Conservation (phyloP, 2,797 vertebrate species). For the Syngnathus rostellatus region DNA sequence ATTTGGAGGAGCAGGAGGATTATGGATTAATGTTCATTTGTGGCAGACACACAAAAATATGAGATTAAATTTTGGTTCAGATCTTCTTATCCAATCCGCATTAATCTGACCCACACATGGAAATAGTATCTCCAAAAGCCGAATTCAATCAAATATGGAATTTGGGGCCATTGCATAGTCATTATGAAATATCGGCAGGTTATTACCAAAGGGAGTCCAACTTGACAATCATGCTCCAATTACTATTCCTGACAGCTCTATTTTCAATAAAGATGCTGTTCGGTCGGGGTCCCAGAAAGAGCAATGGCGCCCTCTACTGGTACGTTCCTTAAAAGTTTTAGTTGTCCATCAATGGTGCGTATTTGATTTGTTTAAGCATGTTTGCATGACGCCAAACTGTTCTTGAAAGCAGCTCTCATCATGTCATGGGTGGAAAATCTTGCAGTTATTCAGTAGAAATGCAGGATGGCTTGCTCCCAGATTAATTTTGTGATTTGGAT, state of each 20-base stretch:
- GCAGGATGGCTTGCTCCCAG: too few relatives aligned
- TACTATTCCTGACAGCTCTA: constrained; percentile 44
- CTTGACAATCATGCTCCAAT: constrained; percentile 35
- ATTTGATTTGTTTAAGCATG: too few relatives aligned
- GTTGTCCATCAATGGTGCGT: not conserved
- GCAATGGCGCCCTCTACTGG: constrained; percentile 53
- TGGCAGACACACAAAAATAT: not conserved
- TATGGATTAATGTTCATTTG: not conserved
- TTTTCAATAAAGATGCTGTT: not conserved
- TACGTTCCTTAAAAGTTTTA: not conserved
- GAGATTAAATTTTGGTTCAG: not conserved
- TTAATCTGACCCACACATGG: not conserved
- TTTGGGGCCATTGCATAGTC: not conserved
- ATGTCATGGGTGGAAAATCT: too few relatives aligned
- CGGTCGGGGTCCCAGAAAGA: constrained; percentile 9
- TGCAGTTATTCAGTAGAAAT: too few relatives aligned
- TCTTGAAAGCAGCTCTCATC: too few relatives aligned
- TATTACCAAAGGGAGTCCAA: constrained; percentile 23
- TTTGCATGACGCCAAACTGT: too few relatives aligned
- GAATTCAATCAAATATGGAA: not conserved
- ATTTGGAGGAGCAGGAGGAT: not conserved
- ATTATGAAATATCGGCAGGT: too few relatives aligned
- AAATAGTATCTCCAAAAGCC: not conserved
- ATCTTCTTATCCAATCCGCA: not conserved
- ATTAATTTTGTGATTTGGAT: too few relatives aligned